Evolutionary conservation across 2,113 vertebrate species (phyloP).

Genomic region (Syngnathus scovelli): DNA sequence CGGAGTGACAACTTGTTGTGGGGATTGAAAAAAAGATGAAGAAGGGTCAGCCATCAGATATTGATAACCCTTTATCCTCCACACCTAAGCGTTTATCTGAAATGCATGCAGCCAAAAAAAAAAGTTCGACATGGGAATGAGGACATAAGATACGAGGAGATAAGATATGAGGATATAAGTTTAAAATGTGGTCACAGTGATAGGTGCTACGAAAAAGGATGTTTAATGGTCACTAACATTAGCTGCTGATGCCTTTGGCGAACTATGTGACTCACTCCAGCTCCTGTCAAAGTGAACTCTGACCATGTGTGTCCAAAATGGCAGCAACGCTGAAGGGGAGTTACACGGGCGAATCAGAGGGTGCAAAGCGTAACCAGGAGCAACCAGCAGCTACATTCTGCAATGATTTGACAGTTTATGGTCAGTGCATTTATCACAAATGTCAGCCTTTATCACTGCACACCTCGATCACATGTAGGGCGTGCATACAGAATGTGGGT

Average conservation of each 20-base stretch:
- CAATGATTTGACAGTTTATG: slow-evolving; percentile 65
- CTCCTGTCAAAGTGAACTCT: slow-evolving; percentile 50
- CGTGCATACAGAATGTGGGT: slow-evolving; percentile 1
- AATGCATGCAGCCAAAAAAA: no score
- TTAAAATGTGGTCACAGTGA: slow-evolving; percentile 19
- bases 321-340: slow-evolving; percentile 44
- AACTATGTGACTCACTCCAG: slow-evolving; percentile 55
- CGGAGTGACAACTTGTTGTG: slow-evolving; percentile 64
- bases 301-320: slow-evolving; percentile 53
- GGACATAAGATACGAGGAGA: slow-evolving; percentile 6
- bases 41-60: slow-evolving; percentile 23
- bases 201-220: slow-evolving; percentile 43
- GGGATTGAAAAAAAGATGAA: slow-evolving; percentile 49
- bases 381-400: slow-evolving; percentile 48
- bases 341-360: slow-evolving; percentile 37
- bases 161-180: not conserved
- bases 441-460: slow-evolving; percentile 58
- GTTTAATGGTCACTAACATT: slow-evolving; percentile 54
- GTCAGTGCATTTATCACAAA: slow-evolving; percentile 70
- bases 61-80: slow-evolving; percentile 32
- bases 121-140: not conserved
- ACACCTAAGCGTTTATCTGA: slow-evolving; percentile 10
- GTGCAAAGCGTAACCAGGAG: slow-evolving; percentile 47
- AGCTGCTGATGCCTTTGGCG: slow-evolving; percentile 47
- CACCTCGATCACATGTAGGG: not conserved